Conservation (phyloP, 2,797 vertebrate genomes). For the Myoxocephalus aenaeus region DNA sequence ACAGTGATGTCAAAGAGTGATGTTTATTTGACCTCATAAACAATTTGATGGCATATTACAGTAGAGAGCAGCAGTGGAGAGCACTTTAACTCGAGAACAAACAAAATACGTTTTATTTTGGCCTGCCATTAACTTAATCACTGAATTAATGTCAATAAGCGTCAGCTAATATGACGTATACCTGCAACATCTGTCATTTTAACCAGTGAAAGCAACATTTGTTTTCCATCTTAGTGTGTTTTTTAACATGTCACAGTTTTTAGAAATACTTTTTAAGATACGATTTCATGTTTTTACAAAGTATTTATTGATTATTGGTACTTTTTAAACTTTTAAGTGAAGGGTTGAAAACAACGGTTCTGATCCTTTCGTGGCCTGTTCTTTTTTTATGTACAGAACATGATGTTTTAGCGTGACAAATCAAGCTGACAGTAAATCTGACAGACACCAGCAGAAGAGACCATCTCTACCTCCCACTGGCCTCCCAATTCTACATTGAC, state of each 20-base stretch:
- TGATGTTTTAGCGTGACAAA: not conserved
- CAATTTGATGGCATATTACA: not conserved
- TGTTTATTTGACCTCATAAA: not conserved
- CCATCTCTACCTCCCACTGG: constrained; percentile 15
- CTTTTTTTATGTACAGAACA: not conserved
- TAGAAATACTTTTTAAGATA: not conserved
- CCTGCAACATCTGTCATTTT: not conserved
- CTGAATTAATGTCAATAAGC: not conserved
- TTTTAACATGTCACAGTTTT: not conserved
- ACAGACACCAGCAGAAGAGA: not conserved
- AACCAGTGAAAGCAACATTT: not conserved
- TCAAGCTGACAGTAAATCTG: constrained; percentile 16
- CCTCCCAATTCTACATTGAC: constrained; percentile 32
- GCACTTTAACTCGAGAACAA: not conserved
- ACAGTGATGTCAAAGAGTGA: not conserved
- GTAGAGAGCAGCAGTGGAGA: not conserved
- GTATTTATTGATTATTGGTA: not conserved
- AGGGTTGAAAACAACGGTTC: not conserved
- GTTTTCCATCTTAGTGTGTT: not conserved
- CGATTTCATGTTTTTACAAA: not conserved
- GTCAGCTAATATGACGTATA: not conserved
- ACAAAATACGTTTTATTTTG: not conserved
- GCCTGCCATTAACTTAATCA: not conserved
- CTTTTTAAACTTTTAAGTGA: not conserved
- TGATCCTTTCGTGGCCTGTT: not conserved